Base-by-base conservation (phyloP, 2,888 invertebrate species). In the Malacosoma neustria region DNA sequence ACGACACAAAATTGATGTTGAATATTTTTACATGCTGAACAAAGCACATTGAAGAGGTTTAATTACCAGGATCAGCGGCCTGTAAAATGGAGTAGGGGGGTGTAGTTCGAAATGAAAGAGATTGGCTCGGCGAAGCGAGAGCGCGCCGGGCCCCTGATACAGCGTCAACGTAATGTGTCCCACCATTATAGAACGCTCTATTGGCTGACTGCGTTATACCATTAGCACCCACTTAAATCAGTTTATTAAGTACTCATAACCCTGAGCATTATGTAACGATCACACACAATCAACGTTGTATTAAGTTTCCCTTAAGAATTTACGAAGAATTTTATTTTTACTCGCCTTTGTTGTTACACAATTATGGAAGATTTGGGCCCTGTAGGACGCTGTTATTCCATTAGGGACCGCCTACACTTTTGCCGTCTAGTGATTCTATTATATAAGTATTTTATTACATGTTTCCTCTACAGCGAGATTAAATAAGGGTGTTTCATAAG, bases 41-140 rank as follows among this genome's bases (percentile, higher is more conserved):
- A 7, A 22, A 45, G 34, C 36, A 43, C 42, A 49, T 52, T 48
- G 47, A 49, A 57, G 63, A 60, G 48, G 60, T 59, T 69, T 77
- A 77, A 81, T 79, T 75, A 81, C 68, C 65, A 56, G 44, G 66
- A 52, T 55, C 68, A 61, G 56, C 65, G 72, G 66, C 62, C 71
- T 72, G 74, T 74, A 66, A 71, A 73, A 75, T 70, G 57, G 65
- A 62, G 54, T 61, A 54, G 57, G 57, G 56, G 60, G 57, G 53
- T 69, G 67, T 67, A 70, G 62, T 72, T 71, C 67, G n/a, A n/a
- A n/a, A n/a, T 67, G 68, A 73, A 71, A 74, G 72, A 70, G 70
- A 74, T 72, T 62, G 68, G 56, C 54, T 60, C 59, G 58, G 44
- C 49, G 59, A 52, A 55, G 56, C 56, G 57, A 51, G 49, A 22